Base-by-base conservation (phyloP, 2,888 invertebrate genomes). In the Cryptops parisi region DNA sequence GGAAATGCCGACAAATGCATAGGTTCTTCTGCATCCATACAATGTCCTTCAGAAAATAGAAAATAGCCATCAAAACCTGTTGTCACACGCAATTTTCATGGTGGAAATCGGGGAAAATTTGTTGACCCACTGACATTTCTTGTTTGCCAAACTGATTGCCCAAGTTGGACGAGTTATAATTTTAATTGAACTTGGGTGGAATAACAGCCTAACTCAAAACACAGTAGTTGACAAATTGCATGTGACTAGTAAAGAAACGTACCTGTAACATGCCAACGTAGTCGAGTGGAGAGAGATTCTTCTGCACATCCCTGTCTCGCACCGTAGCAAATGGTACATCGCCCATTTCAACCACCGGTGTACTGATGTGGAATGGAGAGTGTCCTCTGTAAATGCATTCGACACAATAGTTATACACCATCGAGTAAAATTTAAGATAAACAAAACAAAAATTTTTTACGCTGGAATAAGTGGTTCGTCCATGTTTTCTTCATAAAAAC, bases 1-100 rank as follows among this genome's bases (percentile, higher is more conserved):
- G 79, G 68, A 98, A 98, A 70, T 97, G 84, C 26, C 97, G 74
- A 64, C 93, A 96, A 5, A 98, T 68, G 62, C 91, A 89, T 12
- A 96, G 74, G 71, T 97, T 98, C 71, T 98, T 98, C 65, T 85
- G 83, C 77, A 98, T 83, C 63, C 84, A 81, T 53, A 97, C 72
- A 50, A 86, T 82, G 71, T 98, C 97, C 33, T 79, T 73, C 5
- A 12, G 6, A 43, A 43, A 43, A 33, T 9, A 15, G 15, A 33
- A 33, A 9, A 33, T 9, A 33, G 6, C 33, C 33, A 15, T 33
- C 33, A 33, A 33, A 9, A 33, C 15, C 15, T 6, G 6, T 15
- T 33, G 6, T 33, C 15, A 33, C 33, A 33, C 6, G 33, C 6
- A 33, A 33, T 15, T 15, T 33, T 33, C 9, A 33, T n/a, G n/a